Evolutionary conservation across 2,113 vertebrate genomes (phyloP).

Genomic region (Candoia aspera): DNA sequence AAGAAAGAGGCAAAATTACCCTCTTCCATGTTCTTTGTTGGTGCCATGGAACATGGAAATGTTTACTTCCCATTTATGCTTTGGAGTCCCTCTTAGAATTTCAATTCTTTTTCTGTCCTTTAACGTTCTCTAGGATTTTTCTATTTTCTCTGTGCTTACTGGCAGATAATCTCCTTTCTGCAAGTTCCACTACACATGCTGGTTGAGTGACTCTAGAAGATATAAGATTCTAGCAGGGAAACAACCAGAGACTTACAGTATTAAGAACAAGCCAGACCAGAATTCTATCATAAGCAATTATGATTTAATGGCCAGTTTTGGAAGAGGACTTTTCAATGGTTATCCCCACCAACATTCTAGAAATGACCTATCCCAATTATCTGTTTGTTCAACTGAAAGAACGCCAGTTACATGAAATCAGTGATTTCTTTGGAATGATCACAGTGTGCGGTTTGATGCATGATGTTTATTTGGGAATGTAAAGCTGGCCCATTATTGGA

Average conservation of each 20-base stretch:
- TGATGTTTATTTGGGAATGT: too few species aligned
- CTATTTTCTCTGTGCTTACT: not conserved
- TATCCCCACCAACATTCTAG: not conserved
- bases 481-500: too few species aligned
- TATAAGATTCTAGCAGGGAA: not conserved
- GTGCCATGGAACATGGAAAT: not conserved
- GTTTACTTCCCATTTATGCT: not conserved
- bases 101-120: not conserved
- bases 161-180: not conserved
- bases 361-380: not conserved
- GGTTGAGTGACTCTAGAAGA: not conserved
- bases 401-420: too few species aligned
- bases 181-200: not conserved
- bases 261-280: not conserved
- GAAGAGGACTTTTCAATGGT: not conserved
- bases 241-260: not conserved
- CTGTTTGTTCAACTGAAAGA: too few species aligned
- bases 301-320: not conserved
- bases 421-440: too few species aligned
- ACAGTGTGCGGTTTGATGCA: too few species aligned
- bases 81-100: not conserved
- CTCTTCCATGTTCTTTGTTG: not conserved
- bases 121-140: not conserved
- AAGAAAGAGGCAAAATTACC: too few species aligned
- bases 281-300: not conserved